phyloP scores from a whole-genome alignment of 2,797 vertebrate species.

The Mallotus villosus region DNA sequence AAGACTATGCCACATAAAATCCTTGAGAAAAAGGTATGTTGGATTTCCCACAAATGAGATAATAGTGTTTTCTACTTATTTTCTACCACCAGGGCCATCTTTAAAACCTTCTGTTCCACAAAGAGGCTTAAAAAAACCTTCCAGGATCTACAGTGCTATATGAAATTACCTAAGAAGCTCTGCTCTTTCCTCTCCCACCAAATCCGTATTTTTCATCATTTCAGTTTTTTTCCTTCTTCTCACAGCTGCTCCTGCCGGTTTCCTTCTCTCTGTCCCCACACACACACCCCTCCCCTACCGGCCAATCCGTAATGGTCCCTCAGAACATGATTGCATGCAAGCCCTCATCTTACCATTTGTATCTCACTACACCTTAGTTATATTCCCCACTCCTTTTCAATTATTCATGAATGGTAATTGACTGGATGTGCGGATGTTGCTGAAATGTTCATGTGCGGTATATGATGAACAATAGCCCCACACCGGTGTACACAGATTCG shows the following conservation, averaged over 20 bases:
- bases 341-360: constrained; percentile 26
- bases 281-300: background rate
- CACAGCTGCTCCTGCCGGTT: background rate
- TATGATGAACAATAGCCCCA: constrained; percentile 13
- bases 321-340: constrained; percentile 9
- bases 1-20: background rate
- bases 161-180: constrained; percentile 12
- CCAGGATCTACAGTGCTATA: background rate
- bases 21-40: constrained; percentile 37
- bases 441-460: constrained; percentile 22
- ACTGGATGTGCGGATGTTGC: constrained; percentile 24
- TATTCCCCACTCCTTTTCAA: constrained; percentile 27
- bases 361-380: constrained; percentile 25
- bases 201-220: background rate
- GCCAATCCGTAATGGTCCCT: constrained; percentile 9
- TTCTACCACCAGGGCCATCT: constrained; percentile 27
- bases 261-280: background rate
- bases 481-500: background rate
- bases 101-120: constrained; percentile 2
- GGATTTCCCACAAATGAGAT: constrained; percentile 28
- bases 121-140: constrained; percentile 2
- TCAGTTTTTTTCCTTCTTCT: background rate
- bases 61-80: background rate
- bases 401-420: constrained; percentile 48
- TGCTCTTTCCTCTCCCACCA: constrained; percentile 25